A percentile compares a stretch with the other conserved stretches of the same genome.
phyloP scores from a whole-genome alignment of 2,888 invertebrate genomes.

The Altica lythri region DNA sequence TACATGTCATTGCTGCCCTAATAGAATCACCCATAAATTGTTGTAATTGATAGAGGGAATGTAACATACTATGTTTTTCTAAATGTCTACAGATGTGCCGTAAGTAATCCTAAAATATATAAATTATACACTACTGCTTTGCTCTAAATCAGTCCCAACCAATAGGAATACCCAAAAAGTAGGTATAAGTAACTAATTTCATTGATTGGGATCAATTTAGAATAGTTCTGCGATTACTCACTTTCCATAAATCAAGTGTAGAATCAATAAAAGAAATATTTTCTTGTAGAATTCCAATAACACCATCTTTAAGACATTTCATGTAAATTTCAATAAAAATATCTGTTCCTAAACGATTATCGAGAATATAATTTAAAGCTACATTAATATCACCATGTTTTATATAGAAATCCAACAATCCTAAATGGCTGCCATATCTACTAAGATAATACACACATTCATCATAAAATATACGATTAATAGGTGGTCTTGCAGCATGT shows the following conservation, averaged over 20 bases:
- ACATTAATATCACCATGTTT: constrained; percentile 71
- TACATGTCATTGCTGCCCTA: constrained; percentile 80
- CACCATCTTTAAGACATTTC: constrained; percentile 69
- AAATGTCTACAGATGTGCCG: constrained; percentile 72
- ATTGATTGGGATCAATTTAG: background rate
- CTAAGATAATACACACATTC: constrained; percentile 83
- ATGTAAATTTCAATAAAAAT: constrained; percentile 77
- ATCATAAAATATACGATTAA: constrained; percentile 67
- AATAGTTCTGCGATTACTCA: too few relatives aligned
- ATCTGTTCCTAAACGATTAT: constrained; percentile 70
- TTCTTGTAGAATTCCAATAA: constrained; percentile 64
- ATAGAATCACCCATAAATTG: constrained; percentile 73
- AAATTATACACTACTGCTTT: background rate
- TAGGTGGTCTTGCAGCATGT: constrained; percentile 35
- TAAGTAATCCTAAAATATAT: constrained; percentile 63
- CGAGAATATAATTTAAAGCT: constrained; percentile 71
- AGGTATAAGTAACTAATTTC: background rate
- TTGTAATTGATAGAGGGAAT: constrained; percentile 77
- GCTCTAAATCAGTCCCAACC: background rate
- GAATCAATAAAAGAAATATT: constrained; percentile 69
- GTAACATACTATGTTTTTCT: constrained; percentile 69
- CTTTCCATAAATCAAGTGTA: constrained; percentile 72
- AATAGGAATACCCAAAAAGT: too few relatives aligned
- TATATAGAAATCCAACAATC: constrained; percentile 76
- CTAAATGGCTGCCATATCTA: constrained; percentile 77